Percentiles rank a stretch among this genome's conserved stretches.
Evolutionary conservation across 2,113 vertebrate species (phyloP).

Genomic region (Cyprinodon tularosa): DNA sequence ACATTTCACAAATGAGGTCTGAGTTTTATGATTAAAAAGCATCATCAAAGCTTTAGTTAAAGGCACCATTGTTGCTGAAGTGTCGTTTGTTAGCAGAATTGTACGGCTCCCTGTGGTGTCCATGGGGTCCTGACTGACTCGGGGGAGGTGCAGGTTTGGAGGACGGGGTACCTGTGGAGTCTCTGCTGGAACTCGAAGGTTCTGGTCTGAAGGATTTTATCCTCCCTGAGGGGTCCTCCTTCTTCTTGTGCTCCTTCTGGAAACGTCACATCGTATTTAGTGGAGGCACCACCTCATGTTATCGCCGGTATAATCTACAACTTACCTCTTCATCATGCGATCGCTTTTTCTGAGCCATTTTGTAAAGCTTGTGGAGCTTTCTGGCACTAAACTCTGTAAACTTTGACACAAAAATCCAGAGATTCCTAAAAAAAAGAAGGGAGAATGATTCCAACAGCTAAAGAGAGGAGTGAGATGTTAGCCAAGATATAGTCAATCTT

Average conservation of each 20-base stretch:
- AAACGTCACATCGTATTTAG: slow-evolving; percentile 17
- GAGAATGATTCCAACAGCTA: neutral
- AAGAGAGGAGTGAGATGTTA: neutral
- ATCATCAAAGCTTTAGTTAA: neutral
- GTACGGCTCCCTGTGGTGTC: slow-evolving; percentile 90
- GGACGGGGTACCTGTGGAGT: slow-evolving; percentile 82
- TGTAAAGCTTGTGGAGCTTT: slow-evolving; percentile 97
- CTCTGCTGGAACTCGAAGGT: slow-evolving; percentile 88
- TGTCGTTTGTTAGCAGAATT: slow-evolving; percentile 87
- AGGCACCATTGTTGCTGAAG: slow-evolving; percentile 87
- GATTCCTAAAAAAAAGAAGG: slow-evolving; percentile 82
- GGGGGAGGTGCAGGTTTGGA: slow-evolving; percentile 83
- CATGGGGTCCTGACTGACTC: slow-evolving; percentile 79
- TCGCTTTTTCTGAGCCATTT: slow-evolving; percentile 98
- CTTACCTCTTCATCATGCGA: slow-evolving; percentile 94
- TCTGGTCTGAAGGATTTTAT: slow-evolving; percentile 90
- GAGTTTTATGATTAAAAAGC: neutral
- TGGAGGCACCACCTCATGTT: neutral
- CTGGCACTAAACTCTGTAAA: slow-evolving; percentile 98
- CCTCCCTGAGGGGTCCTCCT: slow-evolving; percentile 83
- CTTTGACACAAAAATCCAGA: slow-evolving; percentile 99
- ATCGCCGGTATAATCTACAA: neutral
- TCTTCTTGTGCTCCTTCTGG: slow-evolving; percentile 92
- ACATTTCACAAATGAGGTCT: too few species aligned
- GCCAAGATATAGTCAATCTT: neutral